Evolutionary conservation across 2,113 vertebrate genomes (phyloP), one percentile per base, ranked within the genome.

Genomic region (Cyphomyrus plagiostoma): DNA sequence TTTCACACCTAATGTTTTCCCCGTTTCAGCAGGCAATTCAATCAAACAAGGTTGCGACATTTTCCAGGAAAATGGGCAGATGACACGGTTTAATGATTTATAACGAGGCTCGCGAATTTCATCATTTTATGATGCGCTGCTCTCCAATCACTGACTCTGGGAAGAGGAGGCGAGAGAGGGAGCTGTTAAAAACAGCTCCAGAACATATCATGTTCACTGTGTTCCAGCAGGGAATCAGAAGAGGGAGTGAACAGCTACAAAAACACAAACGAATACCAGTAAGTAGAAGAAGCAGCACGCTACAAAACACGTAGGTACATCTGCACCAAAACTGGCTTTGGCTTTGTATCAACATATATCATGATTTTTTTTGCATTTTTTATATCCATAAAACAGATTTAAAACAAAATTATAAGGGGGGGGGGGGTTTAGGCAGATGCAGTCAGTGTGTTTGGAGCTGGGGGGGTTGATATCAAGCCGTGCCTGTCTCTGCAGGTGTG

Each of bases 81-180:
- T 23, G 2, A 11, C 2, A 26, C 10, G 74, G 77, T 87, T 88
- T 66, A 90, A 91, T 90, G 23, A 92, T 92, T 89, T 89, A 74
- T 58, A 90, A 56, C 4, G 2, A 35, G 39, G 35, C 35, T 85
- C 46, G 50, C 8, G 90, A 74, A 90, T 92, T 92, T 93, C 92
- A 90, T 92, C 91, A 82, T 87, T 95, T 95, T 95, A 95, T 92
- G 85, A 90, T 90, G 39, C n/a, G 1, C 56, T 86, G 42, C 89
- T 89, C 85, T 66, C 93, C 94, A 95, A 94, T 93, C 94, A 90
- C 53, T 6, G 11, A 53, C 74, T 26, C 0, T 42, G 82, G 62
- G 74, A 49, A 92, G 66, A 83, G 42, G 91, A 30, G 89, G 89
- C 62, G 89, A 90, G 82, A 91, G 39, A 88, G 89, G 85, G 89